Evolutionary conservation across 2,888 invertebrate genomes (phyloP).

Genomic region (Pachymerium ferrugineum): DNA sequence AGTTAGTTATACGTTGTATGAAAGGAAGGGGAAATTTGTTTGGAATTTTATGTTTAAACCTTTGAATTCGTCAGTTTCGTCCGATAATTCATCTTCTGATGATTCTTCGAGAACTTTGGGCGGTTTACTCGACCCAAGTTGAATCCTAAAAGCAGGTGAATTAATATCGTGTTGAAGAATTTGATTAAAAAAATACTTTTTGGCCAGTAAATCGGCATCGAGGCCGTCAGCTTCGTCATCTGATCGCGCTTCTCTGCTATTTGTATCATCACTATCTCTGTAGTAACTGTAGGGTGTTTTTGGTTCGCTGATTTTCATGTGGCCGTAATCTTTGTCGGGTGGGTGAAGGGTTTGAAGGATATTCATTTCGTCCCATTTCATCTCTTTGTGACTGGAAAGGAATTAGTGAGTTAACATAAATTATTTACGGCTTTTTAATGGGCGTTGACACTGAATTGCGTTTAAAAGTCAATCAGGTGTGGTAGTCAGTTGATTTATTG

Average conservation of each 20-base stretch:
- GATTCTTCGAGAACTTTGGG: slow-evolving; percentile 48
- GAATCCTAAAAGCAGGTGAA: slow-evolving; percentile 32
- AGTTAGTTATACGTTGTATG: too few relatives aligned
- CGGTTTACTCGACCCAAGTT: slow-evolving; percentile 39
- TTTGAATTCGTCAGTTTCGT: slow-evolving; percentile 59
- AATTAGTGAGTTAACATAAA: background rate
- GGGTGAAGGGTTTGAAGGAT: slow-evolving; percentile 97
- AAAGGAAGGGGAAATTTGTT: background rate
- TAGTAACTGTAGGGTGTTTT: slow-evolving; percentile 81
- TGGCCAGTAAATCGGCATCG: slow-evolving; percentile 66
- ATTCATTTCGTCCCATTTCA: slow-evolving; percentile 98
- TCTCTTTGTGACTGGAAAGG: slow-evolving; percentile 43
- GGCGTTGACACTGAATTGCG: background rate
- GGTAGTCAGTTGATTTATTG: too few relatives aligned
- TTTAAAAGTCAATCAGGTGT: too few relatives aligned
- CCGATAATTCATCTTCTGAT: slow-evolving; percentile 57
- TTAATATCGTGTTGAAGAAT: background rate
- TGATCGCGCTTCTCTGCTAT: slow-evolving; percentile 44
- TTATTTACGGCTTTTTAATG: background rate
- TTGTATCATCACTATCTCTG: slow-evolving; percentile 46
- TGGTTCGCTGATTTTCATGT: slow-evolving; percentile 97
- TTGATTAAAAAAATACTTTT: slow-evolving; percentile 55
- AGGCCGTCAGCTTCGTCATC: slow-evolving; percentile 58
- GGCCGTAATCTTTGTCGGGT: slow-evolving; percentile 96
- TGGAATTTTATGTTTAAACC: slow-evolving; percentile 43